phyloP scores from a whole-genome alignment of 2,888 invertebrate genomes.

The Tipula unca region DNA sequence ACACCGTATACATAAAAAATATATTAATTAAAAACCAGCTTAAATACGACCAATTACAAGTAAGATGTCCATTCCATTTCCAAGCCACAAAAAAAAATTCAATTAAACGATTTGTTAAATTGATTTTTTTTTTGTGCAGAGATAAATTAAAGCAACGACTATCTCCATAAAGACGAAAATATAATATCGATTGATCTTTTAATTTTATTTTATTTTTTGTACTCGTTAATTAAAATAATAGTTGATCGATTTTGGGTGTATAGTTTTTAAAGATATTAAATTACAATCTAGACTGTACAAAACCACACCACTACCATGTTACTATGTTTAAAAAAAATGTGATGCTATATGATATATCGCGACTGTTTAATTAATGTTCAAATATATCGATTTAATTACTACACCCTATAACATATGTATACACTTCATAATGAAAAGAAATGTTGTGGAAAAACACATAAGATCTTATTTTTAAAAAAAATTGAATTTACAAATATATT shows the following conservation, averaged over 20 bases:
- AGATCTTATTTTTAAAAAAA: background rate
- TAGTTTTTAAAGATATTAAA: background rate
- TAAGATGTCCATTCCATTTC: background rate
- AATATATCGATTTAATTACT: background rate
- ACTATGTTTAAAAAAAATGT: background rate
- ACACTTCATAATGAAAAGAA: background rate
- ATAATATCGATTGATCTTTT: background rate
- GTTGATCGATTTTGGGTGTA: background rate
- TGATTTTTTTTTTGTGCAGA: background rate
- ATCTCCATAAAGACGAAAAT: background rate
- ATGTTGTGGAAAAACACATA: background rate
- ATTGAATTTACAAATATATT: background rate
- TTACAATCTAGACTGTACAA: background rate
- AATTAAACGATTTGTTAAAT: background rate
- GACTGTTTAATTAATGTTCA: background rate
- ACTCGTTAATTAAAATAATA: background rate
- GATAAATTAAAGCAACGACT: background rate
- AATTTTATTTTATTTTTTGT: background rate
- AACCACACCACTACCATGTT: background rate
- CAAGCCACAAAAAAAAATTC: background rate
- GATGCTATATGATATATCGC: background rate
- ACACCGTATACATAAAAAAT: background rate
- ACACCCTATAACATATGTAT: background rate
- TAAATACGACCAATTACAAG: background rate
- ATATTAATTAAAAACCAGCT: background rate